Percentiles rank a stretch among this genome's conserved stretches.
These are phyloP conservation scores for Crypturellus undulatus DNA, from an alignment of 2,113 vertebrate genomes.

Conservation along the genomic window DNA sequence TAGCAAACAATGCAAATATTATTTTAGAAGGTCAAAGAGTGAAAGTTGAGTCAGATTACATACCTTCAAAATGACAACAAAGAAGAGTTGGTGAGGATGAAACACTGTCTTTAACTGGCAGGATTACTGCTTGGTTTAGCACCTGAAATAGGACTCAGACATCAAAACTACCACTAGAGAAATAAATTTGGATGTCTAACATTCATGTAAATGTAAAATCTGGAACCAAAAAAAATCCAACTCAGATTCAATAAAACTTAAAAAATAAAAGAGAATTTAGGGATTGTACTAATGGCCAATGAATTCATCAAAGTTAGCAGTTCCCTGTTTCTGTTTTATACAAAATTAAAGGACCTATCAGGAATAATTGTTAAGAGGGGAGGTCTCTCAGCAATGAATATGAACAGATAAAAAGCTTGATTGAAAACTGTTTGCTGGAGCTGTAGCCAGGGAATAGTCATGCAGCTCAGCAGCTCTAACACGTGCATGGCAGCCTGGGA, in stretches of 20 bases:
- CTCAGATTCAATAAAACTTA: background rate
- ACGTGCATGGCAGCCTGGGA: fast-evolving
- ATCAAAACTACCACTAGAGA: background rate
- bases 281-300: background rate
- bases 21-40: background rate
- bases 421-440: background rate
- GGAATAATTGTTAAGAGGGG: background rate
- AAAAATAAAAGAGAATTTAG: background rate
- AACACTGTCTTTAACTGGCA: background rate
- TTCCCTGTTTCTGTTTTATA: background rate
- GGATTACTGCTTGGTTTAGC: background rate
- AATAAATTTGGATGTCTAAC: background rate
- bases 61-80: background rate
- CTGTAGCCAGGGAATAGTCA: background rate
- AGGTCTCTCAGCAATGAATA: background rate
- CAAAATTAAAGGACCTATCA: background rate
- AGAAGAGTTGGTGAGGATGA: background rate
- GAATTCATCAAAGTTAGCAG: background rate
- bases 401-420: background rate
- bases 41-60: background rate
- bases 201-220: background rate
- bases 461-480: background rate
- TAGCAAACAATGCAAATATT: background rate
- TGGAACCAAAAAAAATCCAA: background rate
- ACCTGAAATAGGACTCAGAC: background rate